Evolutionary conservation across 2,888 invertebrate species (phyloP).

Genomic region (Phalera bucephala): DNA sequence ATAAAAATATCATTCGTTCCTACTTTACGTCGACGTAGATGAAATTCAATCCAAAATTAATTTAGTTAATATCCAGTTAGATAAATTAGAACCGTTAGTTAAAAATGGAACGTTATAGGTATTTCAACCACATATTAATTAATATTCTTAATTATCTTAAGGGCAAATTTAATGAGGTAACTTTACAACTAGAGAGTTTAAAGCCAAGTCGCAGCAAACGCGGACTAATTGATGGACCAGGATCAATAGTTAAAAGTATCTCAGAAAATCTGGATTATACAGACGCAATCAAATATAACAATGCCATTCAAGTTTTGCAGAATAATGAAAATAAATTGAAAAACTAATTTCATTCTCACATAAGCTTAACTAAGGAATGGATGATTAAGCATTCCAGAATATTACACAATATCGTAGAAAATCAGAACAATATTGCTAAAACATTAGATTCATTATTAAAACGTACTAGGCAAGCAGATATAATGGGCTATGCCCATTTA

Average conservation of each 20-base stretch:
- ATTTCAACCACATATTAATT: conserved; percentile 8
- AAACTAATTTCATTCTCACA: no score
- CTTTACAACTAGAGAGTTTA: background rate
- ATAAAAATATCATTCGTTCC: conserved; percentile 25
- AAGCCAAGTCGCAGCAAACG: background rate
- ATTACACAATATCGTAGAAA: background rate
- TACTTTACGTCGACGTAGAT: conserved; percentile 7
- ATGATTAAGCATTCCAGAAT: background rate
- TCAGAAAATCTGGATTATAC: no score
- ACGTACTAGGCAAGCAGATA: no score
- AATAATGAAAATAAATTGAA: background rate
- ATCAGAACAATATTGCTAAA: no score
- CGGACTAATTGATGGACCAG: no score
- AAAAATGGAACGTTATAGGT: conserved; percentile 9
- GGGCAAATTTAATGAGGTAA: background rate
- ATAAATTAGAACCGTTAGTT: conserved; percentile 1
- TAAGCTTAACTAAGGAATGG: background rate
- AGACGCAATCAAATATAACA: no score
- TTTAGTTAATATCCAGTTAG: conserved; percentile 7
- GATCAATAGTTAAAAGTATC: no score
- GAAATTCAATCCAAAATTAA: conserved; percentile 1
- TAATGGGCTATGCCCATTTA: no score
- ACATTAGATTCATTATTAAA: no score
- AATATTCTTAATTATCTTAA: conserved; percentile 1
- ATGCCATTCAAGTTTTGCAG: background rate